Percentiles rank a stretch among this genome's conserved stretches.
Evolutionary conservation across 2,888 invertebrate species (phyloP).

Genomic region (Andrena minutula): DNA sequence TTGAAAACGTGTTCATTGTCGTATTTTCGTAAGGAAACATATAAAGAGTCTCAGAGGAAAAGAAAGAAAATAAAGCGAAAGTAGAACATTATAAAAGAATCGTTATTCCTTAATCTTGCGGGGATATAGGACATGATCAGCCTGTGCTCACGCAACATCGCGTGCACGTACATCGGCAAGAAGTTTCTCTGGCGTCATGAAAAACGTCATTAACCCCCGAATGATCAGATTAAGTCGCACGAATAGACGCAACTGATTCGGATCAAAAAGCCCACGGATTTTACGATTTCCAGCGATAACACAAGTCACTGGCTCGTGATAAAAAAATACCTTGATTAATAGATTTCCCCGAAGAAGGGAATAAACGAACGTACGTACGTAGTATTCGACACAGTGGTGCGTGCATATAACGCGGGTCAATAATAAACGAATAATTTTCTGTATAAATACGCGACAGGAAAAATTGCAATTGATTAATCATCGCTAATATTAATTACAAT

Average conservation of each 20-base stretch:
- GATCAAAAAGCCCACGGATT: conserved; percentile 31
- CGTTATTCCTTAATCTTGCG: conserved; percentile 57
- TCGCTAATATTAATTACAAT: too few relatives aligned
- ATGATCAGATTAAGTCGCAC: conserved; percentile 55
- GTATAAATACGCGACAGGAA: not conserved
- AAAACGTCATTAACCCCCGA: conserved; percentile 69
- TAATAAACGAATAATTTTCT: not conserved
- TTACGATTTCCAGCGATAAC: conserved; percentile 1
- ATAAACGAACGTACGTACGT: not conserved
- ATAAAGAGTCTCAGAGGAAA: not conserved
- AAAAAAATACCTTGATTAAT: not conserved
- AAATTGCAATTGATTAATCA: conserved; percentile 31
- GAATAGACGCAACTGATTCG: conserved; percentile 34
- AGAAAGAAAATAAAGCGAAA: conserved; percentile 36
- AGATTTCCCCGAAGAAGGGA: not conserved
- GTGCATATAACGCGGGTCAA: not conserved
- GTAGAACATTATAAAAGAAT: conserved; percentile 36
- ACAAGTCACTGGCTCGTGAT: not conserved
- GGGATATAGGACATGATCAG: conserved; percentile 69
- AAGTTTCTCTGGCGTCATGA: conserved; percentile 70
- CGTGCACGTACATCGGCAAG: conserved; percentile 65
- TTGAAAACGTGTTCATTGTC: not conserved
- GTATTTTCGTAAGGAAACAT: not conserved
- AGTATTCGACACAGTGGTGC: not conserved
- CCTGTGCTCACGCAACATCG: conserved; percentile 75